These are phyloP conservation scores for Lissonota sp. DNA, from an alignment of 2,888 invertebrate species.

Conservation along the genomic window DNA sequence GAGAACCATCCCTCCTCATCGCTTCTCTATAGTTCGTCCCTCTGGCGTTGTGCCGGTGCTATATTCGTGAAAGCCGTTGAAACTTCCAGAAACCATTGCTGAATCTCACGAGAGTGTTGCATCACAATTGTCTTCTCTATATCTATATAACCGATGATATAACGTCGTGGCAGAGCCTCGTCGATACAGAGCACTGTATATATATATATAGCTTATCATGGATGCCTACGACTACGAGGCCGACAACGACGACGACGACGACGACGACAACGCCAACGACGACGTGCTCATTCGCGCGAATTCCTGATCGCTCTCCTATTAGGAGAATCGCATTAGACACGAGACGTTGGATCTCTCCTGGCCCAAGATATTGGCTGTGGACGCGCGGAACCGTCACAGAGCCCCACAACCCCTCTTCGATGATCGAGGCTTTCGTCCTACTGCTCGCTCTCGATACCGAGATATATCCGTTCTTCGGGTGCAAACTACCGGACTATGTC, in stretches of 20 bases:
- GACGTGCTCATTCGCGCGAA: constrained; percentile 73
- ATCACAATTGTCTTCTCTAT: constrained; percentile 6
- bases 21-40: constrained; percentile 12
- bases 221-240: background rate
- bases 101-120: constrained; percentile 25
- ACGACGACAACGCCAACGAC: constrained; percentile 13
- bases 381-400: constrained; percentile 23
- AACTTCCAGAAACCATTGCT: constrained; percentile 6
- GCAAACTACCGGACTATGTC: constrained; percentile 42
- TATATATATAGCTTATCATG: background rate
- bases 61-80: constrained; percentile 23
- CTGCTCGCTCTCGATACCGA: background rate
- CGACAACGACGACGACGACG: background rate
- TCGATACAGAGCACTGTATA: constrained; percentile 20
- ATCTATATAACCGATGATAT: background rate
- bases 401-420: background rate
- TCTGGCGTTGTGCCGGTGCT: constrained; percentile 27
- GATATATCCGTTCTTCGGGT: constrained; percentile 25
- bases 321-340: constrained; percentile 80
- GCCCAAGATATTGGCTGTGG: constrained; percentile 62
- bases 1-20: constrained; percentile 9
- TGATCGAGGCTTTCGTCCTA: constrained; percentile 11
- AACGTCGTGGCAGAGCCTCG: constrained; percentile 11
- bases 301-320: constrained; percentile 77
- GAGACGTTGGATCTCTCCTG: constrained; percentile 56